Evolutionary conservation across 1,140 invertebrate species (phyloP), one percentile per base, ranked within the genome.

Genomic region (Melipona quadrifasciata): DNA sequence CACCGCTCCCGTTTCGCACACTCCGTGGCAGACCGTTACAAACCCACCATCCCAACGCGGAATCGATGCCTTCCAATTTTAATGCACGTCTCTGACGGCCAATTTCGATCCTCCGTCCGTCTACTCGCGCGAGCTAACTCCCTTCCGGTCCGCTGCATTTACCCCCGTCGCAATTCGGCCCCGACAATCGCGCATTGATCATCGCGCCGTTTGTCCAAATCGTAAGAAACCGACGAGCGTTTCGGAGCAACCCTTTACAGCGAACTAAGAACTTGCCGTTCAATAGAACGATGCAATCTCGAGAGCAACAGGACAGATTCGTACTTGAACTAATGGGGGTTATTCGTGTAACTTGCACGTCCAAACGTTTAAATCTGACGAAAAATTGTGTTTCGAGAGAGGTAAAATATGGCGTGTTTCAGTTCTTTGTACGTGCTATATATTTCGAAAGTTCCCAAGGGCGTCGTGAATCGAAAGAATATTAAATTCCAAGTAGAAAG

Each of bases 21-120:
- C 51, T 19, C 61, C 6, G 55, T 16, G 19, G 19, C 19, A 27
- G 27, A 24, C 24, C 21, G 39, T 31, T 31, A 16, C 19, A 39
- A 47, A 47, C 39, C 39, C 39, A 17, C 55, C 24, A 21, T 47
- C 27, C 12, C 24, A 3, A 6, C 55, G 17, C 17, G 11, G 31
- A 57, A 74, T 64, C 73, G 17, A 31, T 68, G 27, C 65, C 11
- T 53, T 65, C 3, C 70, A 73, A 81, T 73, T 81, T 64, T 53
- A 61, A 68, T 19, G 64, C 24, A 8, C 27, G 57, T 8, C 67
- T 58, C 24, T 47, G 19, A 0, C 24, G 31, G 19, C 39, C 31
- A n/a, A 70, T 55, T 68, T n/a, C 21, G 14, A 70, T 47, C 39
- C 39, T 47, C 39, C 39, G 39, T 39, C 3, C 39, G 39, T 39